Conservation (phyloP, 2,113 vertebrate genomes). For the Brienomyrus brachyistius region DNA sequence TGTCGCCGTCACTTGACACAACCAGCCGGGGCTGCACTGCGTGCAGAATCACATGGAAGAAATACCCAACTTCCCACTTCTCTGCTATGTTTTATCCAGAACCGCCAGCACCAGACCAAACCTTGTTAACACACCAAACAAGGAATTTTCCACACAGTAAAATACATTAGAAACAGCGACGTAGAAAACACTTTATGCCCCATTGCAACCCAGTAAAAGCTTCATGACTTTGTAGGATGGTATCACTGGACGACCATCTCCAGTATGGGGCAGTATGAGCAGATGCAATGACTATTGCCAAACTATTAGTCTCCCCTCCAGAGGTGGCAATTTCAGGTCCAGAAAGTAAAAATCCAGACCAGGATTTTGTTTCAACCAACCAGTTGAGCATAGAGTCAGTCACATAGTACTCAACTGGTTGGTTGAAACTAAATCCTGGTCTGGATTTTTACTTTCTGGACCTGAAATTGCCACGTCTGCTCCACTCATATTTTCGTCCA, state of each 20-base stretch:
- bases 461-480: too few relatives aligned
- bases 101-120: neutral
- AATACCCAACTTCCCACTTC: neutral
- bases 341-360: too few relatives aligned
- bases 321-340: too few relatives aligned
- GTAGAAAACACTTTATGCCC: neutral
- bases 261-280: neutral
- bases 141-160: neutral
- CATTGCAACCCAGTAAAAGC: neutral
- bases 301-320: neutral
- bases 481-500: neutral
- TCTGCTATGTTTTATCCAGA: neutral
- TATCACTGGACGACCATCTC: neutral
- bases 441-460: too few relatives aligned
- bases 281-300: neutral
- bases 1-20: neutral
- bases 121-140: neutral
- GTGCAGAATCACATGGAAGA: neutral
- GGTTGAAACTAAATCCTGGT: too few relatives aligned
- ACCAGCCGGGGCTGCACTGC: neutral
- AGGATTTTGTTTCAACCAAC: too few relatives aligned
- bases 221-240: neutral
- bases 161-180: neutral
- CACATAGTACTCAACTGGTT: too few relatives aligned
- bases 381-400: too few relatives aligned